A percentile compares a stretch with the other conserved stretches of the same genome.
phyloP scores from a whole-genome alignment of 2,797 vertebrate species.

The Sus cebifrons region DNA sequence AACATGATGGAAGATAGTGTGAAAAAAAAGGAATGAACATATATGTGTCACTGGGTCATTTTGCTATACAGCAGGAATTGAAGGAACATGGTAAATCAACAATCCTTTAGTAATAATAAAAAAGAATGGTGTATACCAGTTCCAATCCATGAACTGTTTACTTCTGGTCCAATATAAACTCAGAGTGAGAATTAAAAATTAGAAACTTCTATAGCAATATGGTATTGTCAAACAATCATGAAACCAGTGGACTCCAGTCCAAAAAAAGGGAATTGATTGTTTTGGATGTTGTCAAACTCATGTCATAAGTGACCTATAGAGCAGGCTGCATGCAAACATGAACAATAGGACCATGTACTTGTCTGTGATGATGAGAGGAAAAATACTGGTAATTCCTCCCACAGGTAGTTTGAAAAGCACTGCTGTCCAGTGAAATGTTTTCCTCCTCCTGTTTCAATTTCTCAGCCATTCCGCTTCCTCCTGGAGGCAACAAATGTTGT shows the following conservation, averaged over 20 bases:
- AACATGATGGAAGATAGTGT: no score
- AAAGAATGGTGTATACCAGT: neutral
- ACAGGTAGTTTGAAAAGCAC: neutral
- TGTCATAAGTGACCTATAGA: neutral
- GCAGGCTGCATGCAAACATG: neutral
- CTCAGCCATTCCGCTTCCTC: neutral
- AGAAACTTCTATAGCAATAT: neutral
- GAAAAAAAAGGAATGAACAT: no score
- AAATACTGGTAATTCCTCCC: neutral
- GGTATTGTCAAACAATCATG: neutral
- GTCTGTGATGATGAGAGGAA: neutral
- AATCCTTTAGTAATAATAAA: no score
- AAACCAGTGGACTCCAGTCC: neutral
- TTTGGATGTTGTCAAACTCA: neutral
- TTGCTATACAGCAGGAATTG: no score
- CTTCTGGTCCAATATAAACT: neutral
- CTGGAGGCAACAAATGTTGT: neutral
- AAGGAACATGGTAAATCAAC: no score
- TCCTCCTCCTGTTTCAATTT: neutral
- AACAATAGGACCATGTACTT: neutral
- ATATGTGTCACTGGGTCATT: no score
- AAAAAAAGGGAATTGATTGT: neutral
- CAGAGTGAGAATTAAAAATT: neutral
- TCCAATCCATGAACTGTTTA: neutral
- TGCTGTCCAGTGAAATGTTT: neutral